phyloP scores from a whole-genome alignment of 2,888 invertebrate species.

The Gibbula magus region DNA sequence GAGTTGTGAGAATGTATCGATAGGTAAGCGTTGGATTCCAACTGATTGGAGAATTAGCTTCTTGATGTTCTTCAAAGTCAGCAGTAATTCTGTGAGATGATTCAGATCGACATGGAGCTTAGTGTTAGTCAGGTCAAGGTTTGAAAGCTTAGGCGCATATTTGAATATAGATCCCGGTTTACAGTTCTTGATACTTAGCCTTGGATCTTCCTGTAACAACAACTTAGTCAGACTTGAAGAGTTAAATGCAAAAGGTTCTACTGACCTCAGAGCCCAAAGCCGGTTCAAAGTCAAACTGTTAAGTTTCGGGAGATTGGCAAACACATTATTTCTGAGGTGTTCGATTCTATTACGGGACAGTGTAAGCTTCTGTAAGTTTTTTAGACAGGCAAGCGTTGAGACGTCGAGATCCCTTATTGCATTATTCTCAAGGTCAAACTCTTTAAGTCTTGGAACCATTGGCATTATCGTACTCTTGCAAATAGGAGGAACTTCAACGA shows the following conservation, averaged over 20 bases:
- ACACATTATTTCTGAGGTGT: neutral
- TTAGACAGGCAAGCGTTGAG: neutral
- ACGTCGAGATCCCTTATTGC: neutral
- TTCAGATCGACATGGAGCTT: neutral
- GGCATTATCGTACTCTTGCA: neutral
- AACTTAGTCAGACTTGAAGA: neutral
- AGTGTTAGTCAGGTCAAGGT: neutral
- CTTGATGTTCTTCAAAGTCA: neutral
- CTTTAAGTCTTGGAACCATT: neutral
- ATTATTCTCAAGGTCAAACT: neutral
- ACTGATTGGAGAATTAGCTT: neutral
- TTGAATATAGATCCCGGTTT: neutral
- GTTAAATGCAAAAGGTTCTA: constrained; percentile 12
- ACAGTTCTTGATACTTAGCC: neutral
- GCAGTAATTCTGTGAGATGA: neutral
- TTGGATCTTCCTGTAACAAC: neutral
- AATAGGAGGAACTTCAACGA: neutral
- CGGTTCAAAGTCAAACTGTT: neutral
- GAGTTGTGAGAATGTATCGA: neutral
- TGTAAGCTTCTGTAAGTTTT: constrained; percentile 5
- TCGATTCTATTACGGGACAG: neutral
- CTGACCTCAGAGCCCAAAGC: neutral
- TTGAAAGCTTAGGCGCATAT: neutral
- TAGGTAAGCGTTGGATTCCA: neutral
- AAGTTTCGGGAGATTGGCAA: constrained; percentile 3